Base-by-base conservation (phyloP, 2,113 vertebrate species). In the Anolis sagrei region DNA sequence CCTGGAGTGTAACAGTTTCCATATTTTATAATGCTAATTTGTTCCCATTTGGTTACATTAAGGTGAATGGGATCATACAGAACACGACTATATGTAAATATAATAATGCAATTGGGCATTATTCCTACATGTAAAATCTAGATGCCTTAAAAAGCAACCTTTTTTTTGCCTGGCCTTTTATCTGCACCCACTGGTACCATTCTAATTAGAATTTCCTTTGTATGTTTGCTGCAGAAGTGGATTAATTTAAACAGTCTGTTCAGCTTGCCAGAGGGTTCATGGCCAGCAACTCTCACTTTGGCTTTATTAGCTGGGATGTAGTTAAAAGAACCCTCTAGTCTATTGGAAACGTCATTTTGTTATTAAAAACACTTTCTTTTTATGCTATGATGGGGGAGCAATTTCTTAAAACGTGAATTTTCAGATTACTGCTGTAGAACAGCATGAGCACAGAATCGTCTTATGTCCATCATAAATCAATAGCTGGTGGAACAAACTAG, bases 221-320 rank as follows among this genome's bases (percentile, higher is more conserved):
- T 87, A 88, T 5, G 2, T 88, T 44, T 85, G 86, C 0, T 0
- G 89, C 66, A 92, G 76, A 88, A 93, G 89, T 93, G 86, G 90
- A 93, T 95, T 94, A 94, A 94, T 89, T 92, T 93, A 89, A 94
- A 90, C 87, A 91, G 89, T 89, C 92, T 94, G 69, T 87, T 93
- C 70, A 84, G 77, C 87, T 79, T 91, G 93, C 92, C 85, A 82
- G 90, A 86, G 91, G 93, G 90, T 90, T 89, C 83, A 58, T 29
- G 62, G 86, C 89, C 81, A 69, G 84, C 75, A 86, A 76, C 83
- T 88, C 85, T 81, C 84, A 39, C 84, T 89, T 87, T 89, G 88
- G 86, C 87, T 93, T 93, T 92, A 91, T 94, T 93, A 91, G 64
- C 13, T 86, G 61, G 74, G 83, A 8, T 83, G 76, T 76, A 80